These are phyloP conservation scores for Drosophila cyrtoloma DNA, from an alignment of 2,888 invertebrate species.

Conservation along the genomic window DNA sequence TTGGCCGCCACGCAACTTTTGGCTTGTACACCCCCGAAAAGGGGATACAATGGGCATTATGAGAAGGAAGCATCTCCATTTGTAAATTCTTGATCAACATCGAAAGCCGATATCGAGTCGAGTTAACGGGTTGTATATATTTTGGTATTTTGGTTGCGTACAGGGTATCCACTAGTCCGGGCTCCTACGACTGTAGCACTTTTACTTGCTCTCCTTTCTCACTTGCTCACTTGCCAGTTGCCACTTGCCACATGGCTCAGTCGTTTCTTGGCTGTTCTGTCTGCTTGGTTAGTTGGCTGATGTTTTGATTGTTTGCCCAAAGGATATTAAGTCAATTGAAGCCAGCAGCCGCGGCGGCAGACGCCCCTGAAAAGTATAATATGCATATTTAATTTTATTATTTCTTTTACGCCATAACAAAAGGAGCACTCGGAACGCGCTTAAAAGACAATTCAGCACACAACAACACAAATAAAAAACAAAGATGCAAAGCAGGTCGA, in stretches of 20 bases:
- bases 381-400: conserved; percentile 76
- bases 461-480: background rate
- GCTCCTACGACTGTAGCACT: background rate
- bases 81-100: background rate
- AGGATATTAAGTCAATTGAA: conserved; percentile 78
- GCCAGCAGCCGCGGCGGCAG: conserved; percentile 7
- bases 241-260: background rate
- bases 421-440: conserved; percentile 36
- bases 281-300: conserved; percentile 46
- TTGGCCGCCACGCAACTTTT: conserved; percentile 28
- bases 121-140: background rate
- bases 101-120: background rate
- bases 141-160: background rate
- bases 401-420: conserved; percentile 45
- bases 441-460: conserved; percentile 44
- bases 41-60: background rate
- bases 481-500: background rate
- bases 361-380: conserved; percentile 41
- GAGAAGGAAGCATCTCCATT: background rate
- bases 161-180: background rate
- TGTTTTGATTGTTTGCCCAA: conserved; percentile 79
- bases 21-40: conserved; percentile 1
- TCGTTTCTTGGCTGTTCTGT: background rate
- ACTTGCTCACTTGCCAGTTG: conserved; percentile 27
- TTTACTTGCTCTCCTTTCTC: conserved; percentile 13